Base-by-base conservation (phyloP, 2,888 invertebrate genomes). In the Aleiodes testaceus region DNA sequence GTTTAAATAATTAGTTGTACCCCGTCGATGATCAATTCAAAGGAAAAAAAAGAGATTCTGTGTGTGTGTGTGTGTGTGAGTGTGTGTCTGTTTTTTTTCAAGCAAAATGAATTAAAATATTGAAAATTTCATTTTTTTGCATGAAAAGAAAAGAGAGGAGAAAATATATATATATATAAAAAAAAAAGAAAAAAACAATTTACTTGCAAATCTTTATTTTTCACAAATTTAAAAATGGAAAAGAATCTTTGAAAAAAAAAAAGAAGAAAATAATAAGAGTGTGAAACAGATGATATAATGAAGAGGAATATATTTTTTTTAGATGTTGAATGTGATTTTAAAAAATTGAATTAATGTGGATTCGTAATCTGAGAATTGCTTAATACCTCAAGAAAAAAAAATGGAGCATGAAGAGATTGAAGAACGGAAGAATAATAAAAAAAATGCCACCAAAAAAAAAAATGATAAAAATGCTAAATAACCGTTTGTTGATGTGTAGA, bases 401-500 rank as follows among this genome's bases (percentile, higher is more conserved):
- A n/a, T n/a, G 66, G 55, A 47, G 63, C 50, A 72, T 65, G 63
- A 55, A 75, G 72, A 65, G 55, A 70, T 70, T 63, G 45, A 49
- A 44, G 66, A 59, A 53, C 47, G 47, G 72, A 69, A 67, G 67
- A 65, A 75, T 71, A 70, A 75, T 72, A 76, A 72, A 75, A 76
- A 72, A 75, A 66, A 77, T 71, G 68, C 66, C 72, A 76, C 78
- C 70, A 79, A 79, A 80, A 49, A 75, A 72, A 53, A 44, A 16
- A 63, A 20, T 49, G 63, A 53, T 44, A 69, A 69, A 64, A 64
- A 72, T 74, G 73, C 75, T 75, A 78, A 80, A 82, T 86, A 86
- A 87, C 81, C 81, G 84, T 86, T 87, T 85, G 84, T 87, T 84
- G 84, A 85, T 87, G 87, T 87, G 87, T 87, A 87, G 87, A 87